These are phyloP conservation scores for Oreonectes daqikongensis DNA, from an alignment of 2,797 vertebrate genomes.

Conservation along the genomic window DNA sequence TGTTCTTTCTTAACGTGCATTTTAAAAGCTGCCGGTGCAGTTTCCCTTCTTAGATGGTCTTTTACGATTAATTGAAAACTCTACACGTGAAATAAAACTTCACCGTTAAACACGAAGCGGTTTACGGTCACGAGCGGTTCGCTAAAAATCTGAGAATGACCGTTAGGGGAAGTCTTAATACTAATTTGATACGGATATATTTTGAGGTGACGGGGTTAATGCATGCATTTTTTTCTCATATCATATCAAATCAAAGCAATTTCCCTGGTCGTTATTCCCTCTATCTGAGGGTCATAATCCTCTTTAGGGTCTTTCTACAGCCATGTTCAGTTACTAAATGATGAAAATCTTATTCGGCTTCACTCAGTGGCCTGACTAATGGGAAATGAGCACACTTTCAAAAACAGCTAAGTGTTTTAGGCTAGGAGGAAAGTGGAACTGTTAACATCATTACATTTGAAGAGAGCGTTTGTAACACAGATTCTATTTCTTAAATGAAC, in stretches of 20 bases:
- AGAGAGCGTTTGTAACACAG: constrained; percentile 37
- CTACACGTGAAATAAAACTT: not conserved
- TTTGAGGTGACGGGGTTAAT: constrained; percentile 55
- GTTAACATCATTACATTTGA: constrained; percentile 55
- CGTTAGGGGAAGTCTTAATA: constrained; percentile 28
- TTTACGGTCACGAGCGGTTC: not conserved
- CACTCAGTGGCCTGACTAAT: constrained; percentile 52
- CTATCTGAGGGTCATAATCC: constrained; percentile 56
- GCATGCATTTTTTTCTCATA: constrained; percentile 47
- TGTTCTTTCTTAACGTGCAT: not conserved
- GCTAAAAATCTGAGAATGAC: constrained; percentile 16
- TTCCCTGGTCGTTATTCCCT: constrained; percentile 46
- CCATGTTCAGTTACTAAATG: constrained; percentile 38
- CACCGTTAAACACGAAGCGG: not conserved
- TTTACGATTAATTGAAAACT: constrained; percentile 23
- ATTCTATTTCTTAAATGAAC: constrained; percentile 46
- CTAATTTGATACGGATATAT: constrained; percentile 51
- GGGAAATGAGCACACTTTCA: constrained; percentile 43
- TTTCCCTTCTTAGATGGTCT: not conserved
- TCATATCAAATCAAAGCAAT: constrained; percentile 50
- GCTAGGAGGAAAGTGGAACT: constrained; percentile 51
- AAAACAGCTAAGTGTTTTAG: constrained; percentile 44
- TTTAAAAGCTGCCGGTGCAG: not conserved
- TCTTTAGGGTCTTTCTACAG: constrained; percentile 46
- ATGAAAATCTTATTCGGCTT: constrained; percentile 50